Evolutionary conservation across 2,113 vertebrate genomes (phyloP), one percentile per base, ranked within the genome.

Genomic region (Bettongia penicillata): DNA sequence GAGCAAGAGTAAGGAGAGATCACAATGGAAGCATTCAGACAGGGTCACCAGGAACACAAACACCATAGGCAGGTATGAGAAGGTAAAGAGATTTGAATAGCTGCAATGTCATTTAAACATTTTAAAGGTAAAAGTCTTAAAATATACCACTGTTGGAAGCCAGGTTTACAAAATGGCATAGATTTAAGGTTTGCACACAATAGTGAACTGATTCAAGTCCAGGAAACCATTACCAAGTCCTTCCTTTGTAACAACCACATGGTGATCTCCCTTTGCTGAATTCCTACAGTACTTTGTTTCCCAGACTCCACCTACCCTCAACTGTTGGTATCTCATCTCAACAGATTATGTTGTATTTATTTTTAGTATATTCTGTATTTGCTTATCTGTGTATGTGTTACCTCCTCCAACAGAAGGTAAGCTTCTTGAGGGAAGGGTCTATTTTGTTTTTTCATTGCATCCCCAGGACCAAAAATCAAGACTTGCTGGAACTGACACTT

Each of bases 111-210:
- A 61, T 61, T 61, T 31, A 91, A 52, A 96, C 57, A 84, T 90
- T 26, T 95, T 55, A 91, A 95, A 8, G 91, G 37, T 37, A 61
- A 90, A 92, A 95, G 47, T 68, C 52, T 93, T 96, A 91, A 93
- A 95, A 94, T 92, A 95, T 12, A 91, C 25, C 53, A 77, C 9
- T 91, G 90, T 89, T 77, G 51, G 90, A 93, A 95, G 28, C 53
- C 14, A 92, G 53, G 51, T 97, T 57, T 93, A 26, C 37, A 91
- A 47, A 68, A 92, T 47, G 49, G 24, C 55, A 26, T 90, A 25
- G 49, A 93, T 3, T 14, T 31, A 26, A 52, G 22, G 1, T 37
- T 93, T 57, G 91, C 0, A 52, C 24, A 47, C 93, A 91, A 19
- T 52, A 19, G 3, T 57, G 23, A 90, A 93, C 26, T 26, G 84